Conservation (phyloP, 2,888 invertebrate species). For the Peribatodes rhomboidaria region DNA sequence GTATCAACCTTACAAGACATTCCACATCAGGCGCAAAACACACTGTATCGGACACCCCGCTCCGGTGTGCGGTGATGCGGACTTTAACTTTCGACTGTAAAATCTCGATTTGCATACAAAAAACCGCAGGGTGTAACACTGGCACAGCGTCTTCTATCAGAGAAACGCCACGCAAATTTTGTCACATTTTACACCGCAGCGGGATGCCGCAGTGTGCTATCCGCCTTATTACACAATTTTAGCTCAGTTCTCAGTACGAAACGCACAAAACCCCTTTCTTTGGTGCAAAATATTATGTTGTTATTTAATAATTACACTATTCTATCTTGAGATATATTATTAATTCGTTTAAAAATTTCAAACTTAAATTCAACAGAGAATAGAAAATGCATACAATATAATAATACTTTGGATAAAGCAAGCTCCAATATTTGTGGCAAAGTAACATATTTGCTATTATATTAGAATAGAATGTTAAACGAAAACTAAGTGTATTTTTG, state of each 20-base stretch:
- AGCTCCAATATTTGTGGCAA: constrained; percentile 30
- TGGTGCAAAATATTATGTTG: constrained; percentile 29
- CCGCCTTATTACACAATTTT: neutral
- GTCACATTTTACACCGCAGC: no score
- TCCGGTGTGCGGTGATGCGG: no score
- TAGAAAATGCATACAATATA: constrained; percentile 36
- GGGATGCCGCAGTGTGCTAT: no score
- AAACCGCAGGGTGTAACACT: no score
- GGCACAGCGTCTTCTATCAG: no score
- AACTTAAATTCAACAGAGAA: constrained; percentile 35
- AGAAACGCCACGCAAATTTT: no score
- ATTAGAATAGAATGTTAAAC: constrained; percentile 3
- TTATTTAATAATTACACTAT: constrained; percentile 10
- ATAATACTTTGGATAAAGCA: constrained; percentile 35
- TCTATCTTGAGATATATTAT: constrained; percentile 13
- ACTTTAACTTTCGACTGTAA: no score
- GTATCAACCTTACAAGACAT: neutral
- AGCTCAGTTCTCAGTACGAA: constrained; percentile 9
- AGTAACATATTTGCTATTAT: constrained; percentile 28
- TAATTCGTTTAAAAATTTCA: constrained; percentile 37
- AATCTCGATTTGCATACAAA: no score
- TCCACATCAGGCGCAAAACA: no score
- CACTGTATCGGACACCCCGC: no score
- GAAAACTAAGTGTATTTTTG: constrained; percentile 33
- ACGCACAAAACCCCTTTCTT: constrained; percentile 21